Evolutionary conservation across 1,140 invertebrate genomes (phyloP).

Genomic region (Hermetia illucens): DNA sequence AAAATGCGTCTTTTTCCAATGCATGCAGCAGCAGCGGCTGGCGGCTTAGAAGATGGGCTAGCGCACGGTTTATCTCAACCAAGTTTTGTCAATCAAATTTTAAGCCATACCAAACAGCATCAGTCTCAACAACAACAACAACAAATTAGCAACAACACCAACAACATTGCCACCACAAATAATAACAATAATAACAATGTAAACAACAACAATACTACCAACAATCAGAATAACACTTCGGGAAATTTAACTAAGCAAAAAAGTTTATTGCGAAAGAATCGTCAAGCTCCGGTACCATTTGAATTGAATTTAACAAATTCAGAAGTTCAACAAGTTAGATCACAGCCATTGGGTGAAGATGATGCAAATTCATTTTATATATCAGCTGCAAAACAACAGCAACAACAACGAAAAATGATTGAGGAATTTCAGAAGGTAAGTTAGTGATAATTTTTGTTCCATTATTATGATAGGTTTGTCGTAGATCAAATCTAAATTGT

Average conservation of each 20-base stretch:
- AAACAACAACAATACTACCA: constrained; percentile 5
- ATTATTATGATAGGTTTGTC: neutral
- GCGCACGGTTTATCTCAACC: constrained; percentile 9
- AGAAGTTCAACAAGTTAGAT: constrained; percentile 20
- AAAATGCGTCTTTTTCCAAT: constrained; percentile 27
- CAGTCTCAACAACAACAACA: constrained; percentile 11
- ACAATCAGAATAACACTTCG: neutral
- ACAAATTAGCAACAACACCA: neutral
- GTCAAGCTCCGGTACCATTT: constrained; percentile 14
- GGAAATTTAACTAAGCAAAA: constrained; percentile 4
- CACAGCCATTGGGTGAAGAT: constrained; percentile 26
- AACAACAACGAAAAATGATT: constrained; percentile 2
- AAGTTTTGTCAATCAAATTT: constrained; percentile 2
- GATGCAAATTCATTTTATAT: constrained; percentile 7
- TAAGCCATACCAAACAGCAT: constrained; percentile 9
- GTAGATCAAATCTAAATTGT: no score
- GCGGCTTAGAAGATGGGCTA: constrained; percentile 24
- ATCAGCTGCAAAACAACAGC: constrained; percentile 3
- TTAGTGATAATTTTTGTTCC: neutral
- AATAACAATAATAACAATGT: constrained; percentile 5
- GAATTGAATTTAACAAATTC: constrained; percentile 11
- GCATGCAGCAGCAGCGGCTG: no score
- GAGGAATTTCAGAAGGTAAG: constrained; percentile 5
- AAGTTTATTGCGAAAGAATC: constrained; percentile 16
- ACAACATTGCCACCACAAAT: constrained; percentile 5